Evolutionary conservation across 2,888 invertebrate genomes (phyloP).

Genomic region (Suillia variegata): DNA sequence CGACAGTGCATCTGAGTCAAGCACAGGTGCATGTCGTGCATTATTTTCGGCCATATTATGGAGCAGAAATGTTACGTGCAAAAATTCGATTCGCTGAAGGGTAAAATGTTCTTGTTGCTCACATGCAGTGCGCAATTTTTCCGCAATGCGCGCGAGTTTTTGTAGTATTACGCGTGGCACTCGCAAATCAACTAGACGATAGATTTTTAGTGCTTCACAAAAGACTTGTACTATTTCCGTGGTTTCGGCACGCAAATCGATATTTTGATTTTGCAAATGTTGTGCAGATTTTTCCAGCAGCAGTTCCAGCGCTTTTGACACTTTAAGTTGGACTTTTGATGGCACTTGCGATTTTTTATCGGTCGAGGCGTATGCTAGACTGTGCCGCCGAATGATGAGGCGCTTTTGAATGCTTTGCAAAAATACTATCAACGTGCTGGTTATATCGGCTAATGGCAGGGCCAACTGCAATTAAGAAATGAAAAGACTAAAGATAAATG

Average conservation of each 20-base stretch:
- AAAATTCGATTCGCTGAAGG: constrained; percentile 43
- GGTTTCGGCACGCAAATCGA: constrained; percentile 23
- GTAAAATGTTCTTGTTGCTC: constrained; percentile 30
- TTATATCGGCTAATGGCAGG: constrained; percentile 32
- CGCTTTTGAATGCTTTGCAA: constrained; percentile 40
- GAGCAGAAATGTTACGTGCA: constrained; percentile 42
- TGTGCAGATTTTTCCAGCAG: constrained; percentile 37
- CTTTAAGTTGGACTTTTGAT: constrained; percentile 38
- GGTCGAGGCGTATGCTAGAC: constrained; percentile 27
- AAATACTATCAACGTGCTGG: constrained; percentile 35
- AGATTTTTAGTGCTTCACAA: constrained; percentile 26
- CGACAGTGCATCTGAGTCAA: constrained; percentile 22
- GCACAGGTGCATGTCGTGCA: background rate
- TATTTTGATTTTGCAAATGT: constrained; percentile 26
- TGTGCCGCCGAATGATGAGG: constrained; percentile 33
- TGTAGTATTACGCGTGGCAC: constrained; percentile 23
- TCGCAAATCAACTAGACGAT: constrained; percentile 4
- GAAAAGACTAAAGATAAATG: no score
- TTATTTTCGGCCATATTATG: constrained; percentile 32
- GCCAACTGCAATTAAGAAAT: background rate
- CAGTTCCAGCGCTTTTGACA: constrained; percentile 35
- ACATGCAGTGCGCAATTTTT: constrained; percentile 28
- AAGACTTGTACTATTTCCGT: constrained; percentile 33
- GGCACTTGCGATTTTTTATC: constrained; percentile 5
- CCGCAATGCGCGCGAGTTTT: constrained; percentile 29